Base-by-base conservation (phyloP, 2,888 invertebrate species). In the Drosophila subsilvestris region DNA sequence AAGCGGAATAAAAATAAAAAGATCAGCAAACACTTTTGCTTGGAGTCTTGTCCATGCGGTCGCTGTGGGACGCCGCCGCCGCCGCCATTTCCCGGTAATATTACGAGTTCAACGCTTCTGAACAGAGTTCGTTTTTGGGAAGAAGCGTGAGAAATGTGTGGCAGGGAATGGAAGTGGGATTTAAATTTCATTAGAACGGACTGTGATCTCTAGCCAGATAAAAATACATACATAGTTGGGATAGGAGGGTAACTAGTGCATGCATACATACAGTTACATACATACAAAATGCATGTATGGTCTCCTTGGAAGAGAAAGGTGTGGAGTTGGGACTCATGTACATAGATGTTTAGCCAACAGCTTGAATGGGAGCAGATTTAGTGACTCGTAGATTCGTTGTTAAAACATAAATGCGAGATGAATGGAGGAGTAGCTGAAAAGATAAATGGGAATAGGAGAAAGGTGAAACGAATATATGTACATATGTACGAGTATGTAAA, bases 71-170 rank as follows among this genome's bases (percentile, higher is more conserved):
- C 32, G 43, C 14, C n/a, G n/a, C n/a, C n/a, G 55, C 2, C 32
- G 43, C 10, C 48, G 8, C 47, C 22, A 22, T 17, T 65, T 65
- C 22, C 65, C 42, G 51, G 47, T 49, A 67, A 67, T 17, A 49
- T 44, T 27, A 67, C 55, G 43, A 44, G 25, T 37, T 48, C 27
- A 37, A 27, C 27, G 27, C 9, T 27, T 27, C 27, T 27, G 27
- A 9, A 8, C 27, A 9, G 27, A 27, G 27, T 27, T 9, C 25
- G 60, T 37, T 60, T 65, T 42, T 53, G 27, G 22, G 32, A 3
- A 12, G 32, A 48, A 67, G 55, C 65, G 65, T 66, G 65, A 44
- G 65, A 66, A 66, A 66, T 53, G 17, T 62, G 63, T 14, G n/a
- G 12, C 47, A 48, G 29, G 42, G 14, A 22, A 7, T 49, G 8